Base-by-base conservation (phyloP, 2,113 vertebrate species). In the Gymnogyps californianus region DNA sequence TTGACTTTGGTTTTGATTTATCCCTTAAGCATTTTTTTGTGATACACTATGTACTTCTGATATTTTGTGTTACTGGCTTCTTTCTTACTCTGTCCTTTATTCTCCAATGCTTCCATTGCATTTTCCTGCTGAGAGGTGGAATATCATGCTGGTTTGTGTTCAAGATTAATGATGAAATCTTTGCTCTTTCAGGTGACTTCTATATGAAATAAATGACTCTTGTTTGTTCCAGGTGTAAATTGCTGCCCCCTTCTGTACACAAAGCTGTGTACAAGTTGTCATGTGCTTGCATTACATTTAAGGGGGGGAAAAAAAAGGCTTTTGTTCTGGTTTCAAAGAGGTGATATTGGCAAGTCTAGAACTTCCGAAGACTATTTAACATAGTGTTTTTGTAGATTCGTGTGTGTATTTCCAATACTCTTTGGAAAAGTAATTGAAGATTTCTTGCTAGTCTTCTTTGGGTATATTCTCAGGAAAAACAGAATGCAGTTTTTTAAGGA, bases 211-310 rank as follows among this genome's bases (percentile, higher is more conserved):
- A 34, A 83, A 62, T 34, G 7, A 70, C 61, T 83, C 55, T 46
- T 38, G 5, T 90, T 96, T 76, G 54, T 81, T 83, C 72, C 62
- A 84, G 62, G 67, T 96, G 17, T 89, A 90, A 93, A 91, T 91
- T 92, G 91, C 83, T 97, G 46, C 71, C 72, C 85, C 34, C 87
- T 89, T 94, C 95, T 93, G 47, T 83, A 93, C 61, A 21, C 26
- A 83, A 62, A 89, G 57, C 49, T 93, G 26, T 84, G 42, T 93
- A 74, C 51, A 77, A 54, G 20, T 87, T 86, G 59, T 36, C 40
- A 66, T 76, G 59, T 55, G 21, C 40, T 72, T 82, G 51, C 24
- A 24, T 84, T 82, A 69, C 4, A 1, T 52, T 54, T 25, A 59
- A 62, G 8, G 22, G 13, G 8, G 11, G 3, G 8, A 1, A 32